Percentiles rank a stretch among this genome's conserved stretches.
phyloP scores from a whole-genome alignment of 2,888 invertebrate species.

The Andrena flavipes region DNA sequence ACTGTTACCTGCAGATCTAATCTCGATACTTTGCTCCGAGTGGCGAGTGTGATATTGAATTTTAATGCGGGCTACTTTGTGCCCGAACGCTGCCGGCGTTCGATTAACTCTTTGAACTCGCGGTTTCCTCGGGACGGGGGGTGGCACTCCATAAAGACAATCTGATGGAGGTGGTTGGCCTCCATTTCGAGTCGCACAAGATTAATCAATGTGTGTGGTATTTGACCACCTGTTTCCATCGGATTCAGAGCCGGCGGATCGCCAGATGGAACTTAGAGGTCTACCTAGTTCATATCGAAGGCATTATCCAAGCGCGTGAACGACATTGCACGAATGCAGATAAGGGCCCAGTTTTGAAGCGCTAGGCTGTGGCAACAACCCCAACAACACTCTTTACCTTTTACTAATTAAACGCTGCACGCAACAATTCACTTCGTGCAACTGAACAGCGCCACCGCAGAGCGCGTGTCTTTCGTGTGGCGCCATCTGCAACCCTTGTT shows the following conservation, averaged over 20 bases:
- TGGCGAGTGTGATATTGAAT: conserved; percentile 61
- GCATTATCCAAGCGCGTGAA: not conserved
- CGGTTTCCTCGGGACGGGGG: conserved; percentile 5
- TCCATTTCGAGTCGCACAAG: not conserved
- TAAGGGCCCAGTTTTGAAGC: conserved; percentile 19
- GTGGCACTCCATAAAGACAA: not conserved
- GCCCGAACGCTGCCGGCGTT: conserved; percentile 13
- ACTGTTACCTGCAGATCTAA: conserved; percentile 60
- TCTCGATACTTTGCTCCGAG: conserved; percentile 62
- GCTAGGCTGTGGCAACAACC: conserved; percentile 12
- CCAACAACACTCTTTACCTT: conserved; percentile 17
- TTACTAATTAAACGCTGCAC: not conserved
- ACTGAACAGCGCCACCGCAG: not conserved
- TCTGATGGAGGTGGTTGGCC: not conserved
- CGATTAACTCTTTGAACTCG: conserved; percentile 43
- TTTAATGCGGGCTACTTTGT: conserved; percentile 58
- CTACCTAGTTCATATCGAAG: too few species aligned
- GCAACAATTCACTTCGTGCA: conserved; percentile 9
- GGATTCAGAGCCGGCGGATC: too few species aligned
- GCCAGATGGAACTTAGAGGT: too few species aligned
- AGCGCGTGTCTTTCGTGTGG: conserved; percentile 20
- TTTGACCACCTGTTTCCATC: too few species aligned
- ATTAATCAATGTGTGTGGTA: not conserved
- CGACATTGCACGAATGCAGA: conserved; percentile 4
- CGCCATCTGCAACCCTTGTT: not conserved